These are phyloP conservation scores for Gasterosteus aculeatus DNA, from an alignment of 2,113 vertebrate genomes.

Conservation along the genomic window DNA sequence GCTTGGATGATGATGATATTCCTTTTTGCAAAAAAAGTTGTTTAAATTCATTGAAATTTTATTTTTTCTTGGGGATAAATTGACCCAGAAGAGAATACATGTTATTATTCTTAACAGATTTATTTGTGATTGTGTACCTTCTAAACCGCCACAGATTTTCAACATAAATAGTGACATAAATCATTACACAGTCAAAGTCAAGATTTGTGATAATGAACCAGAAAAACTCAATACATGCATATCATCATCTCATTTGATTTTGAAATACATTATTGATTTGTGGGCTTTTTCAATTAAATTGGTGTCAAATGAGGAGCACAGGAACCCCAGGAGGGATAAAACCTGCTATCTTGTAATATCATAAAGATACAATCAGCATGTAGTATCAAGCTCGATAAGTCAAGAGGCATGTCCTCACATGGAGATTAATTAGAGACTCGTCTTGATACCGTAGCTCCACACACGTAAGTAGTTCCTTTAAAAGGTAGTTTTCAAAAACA, in stretches of 20 bases:
- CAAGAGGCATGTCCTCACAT: neutral
- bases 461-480: neutral
- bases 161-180: neutral
- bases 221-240: slow-evolving; percentile 1
- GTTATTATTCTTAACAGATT: too few relatives aligned
- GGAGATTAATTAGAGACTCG: neutral
- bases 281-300: slow-evolving; percentile 29
- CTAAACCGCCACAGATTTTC: neutral
- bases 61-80: too few relatives aligned
- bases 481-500: too few relatives aligned
- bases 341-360: neutral
- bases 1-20: too few relatives aligned
- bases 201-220: slow-evolving; percentile 24
- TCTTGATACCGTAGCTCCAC: neutral
- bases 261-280: slow-evolving; percentile 53
- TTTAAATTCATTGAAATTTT: too few relatives aligned
- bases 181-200: neutral
- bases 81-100: too few relatives aligned
- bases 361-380: neutral
- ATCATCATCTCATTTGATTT: slow-evolving; percentile 43
- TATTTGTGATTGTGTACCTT: neutral
- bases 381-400: neutral
- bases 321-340: neutral
- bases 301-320: neutral
- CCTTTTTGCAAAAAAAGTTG: too few relatives aligned